Conservation (phyloP, 2,797 vertebrate genomes). For the Psittacula derbiana region DNA sequence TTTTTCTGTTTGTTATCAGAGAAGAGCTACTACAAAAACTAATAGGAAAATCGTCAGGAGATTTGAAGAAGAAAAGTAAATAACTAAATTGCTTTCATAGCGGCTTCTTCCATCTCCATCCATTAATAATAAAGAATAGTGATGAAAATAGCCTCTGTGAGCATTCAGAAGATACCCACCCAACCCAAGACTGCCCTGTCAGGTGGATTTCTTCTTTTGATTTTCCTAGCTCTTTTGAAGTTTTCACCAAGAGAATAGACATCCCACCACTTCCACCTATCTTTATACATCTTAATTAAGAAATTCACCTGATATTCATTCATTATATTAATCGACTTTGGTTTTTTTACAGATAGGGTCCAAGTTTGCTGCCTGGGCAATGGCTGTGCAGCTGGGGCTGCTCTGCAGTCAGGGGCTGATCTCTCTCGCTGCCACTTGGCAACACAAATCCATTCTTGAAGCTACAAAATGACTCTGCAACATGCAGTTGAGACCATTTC, state of each 20-base stretch:
- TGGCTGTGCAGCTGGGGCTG: no score
- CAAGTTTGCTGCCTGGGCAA: neutral
- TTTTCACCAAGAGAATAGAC: neutral
- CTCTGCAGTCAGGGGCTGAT: neutral
- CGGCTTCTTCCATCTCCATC: neutral
- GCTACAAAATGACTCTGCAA: neutral
- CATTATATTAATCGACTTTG: neutral
- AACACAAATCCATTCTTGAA: neutral
- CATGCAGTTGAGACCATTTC: neutral
- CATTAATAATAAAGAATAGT: neutral
- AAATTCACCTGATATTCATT: neutral
- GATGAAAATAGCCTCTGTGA: neutral
- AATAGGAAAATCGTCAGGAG: neutral
- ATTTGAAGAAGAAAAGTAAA: neutral
- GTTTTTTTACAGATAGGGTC: neutral
- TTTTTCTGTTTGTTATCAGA: neutral
- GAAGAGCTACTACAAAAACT: neutral
- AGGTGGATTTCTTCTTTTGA: neutral
- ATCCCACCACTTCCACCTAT: neutral
- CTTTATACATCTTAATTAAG: neutral
- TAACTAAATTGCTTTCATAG: neutral
- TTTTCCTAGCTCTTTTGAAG: neutral
- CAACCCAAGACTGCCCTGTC: neutral
- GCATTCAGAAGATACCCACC: neutral
- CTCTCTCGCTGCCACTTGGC: neutral